Conservation (phyloP, 2,888 invertebrate species). For the Brenthis daphne region DNA sequence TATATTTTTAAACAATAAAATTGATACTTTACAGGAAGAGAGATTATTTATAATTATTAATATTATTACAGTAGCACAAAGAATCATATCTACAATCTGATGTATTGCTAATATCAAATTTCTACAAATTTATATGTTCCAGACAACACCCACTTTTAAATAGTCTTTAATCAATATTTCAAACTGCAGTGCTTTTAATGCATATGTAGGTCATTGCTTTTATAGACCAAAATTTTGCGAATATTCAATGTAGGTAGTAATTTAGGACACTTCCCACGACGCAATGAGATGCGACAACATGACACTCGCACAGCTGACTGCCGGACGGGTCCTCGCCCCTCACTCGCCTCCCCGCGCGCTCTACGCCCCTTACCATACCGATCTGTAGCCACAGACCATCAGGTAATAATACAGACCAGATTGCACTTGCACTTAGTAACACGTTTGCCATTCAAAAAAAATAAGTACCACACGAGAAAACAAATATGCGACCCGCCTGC, state of each 20-base stretch:
- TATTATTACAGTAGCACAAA: too few relatives aligned
- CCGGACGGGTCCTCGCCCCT: slow-evolving; percentile 60
- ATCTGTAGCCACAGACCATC: slow-evolving; percentile 59
- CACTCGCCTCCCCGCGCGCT: slow-evolving; percentile 47
- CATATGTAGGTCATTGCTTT: slow-evolving; percentile 44
- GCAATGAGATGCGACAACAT: slow-evolving; percentile 60
- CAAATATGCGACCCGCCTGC: slow-evolving; percentile 17
- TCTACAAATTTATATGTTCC: background rate
- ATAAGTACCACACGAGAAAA: slow-evolving; percentile 31
- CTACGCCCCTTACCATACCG: slow-evolving; percentile 47
- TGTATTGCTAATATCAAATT: background rate
- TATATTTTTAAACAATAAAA: too few relatives aligned
- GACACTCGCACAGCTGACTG: slow-evolving; percentile 80
- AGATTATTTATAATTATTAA: too few relatives aligned
- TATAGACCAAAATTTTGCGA: slow-evolving; percentile 47
- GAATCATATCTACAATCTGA: too few relatives aligned
- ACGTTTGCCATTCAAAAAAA: slow-evolving; percentile 40
- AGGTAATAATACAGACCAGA: slow-evolving; percentile 47
- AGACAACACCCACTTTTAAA: slow-evolving; percentile 27
- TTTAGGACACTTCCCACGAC: slow-evolving; percentile 75
- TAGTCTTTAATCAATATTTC: slow-evolving; percentile 27
- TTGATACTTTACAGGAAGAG: too few relatives aligned
- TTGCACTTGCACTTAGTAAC: slow-evolving; percentile 55
- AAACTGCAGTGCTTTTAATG: slow-evolving; percentile 33
- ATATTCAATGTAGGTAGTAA: slow-evolving; percentile 60